Evolutionary conservation across 1,140 invertebrate genomes (phyloP), one percentile per base, ranked within the genome.

Genomic region (honey bee (Apis mellifera)): DNA sequence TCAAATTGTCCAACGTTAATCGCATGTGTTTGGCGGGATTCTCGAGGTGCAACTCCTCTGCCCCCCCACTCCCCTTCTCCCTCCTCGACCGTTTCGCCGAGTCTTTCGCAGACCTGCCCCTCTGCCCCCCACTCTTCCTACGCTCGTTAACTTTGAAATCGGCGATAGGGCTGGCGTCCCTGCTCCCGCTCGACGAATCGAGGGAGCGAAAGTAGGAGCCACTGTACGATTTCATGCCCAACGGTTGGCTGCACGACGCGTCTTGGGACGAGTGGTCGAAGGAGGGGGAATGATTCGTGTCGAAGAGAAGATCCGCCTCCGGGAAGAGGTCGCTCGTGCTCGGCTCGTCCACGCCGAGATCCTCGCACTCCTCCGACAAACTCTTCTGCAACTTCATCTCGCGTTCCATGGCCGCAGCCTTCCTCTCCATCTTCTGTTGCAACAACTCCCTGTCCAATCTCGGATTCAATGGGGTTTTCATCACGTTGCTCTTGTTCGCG

Each of bases 281-380:
- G 0, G 94, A 91, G 0, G 94, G 93, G 9, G 95, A 95, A 68
- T 94, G 94, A 88, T 95, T 95, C 0, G 93, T 93, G 83, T 96
- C 96, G 85, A 97, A 96, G 26, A 97, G 90, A 54, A 97, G 89
- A 88, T 97, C 96, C 0, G 96, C 96, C 84, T 97, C 96, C 2
- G 97, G 97, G 91, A 97, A 97, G 50, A 97, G 92, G 88, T 97
- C 97, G 79, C 96, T 96, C 0, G 96, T 96, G 65, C 96, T 97
- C 1, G 96, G 96, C 60, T 96, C 96, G 84, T 97, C 96, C 15
- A 97, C 96, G 19, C 96, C 96, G 4, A 97, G 92, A 90, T 97
- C 96, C 88, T 97, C 96, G 90, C 96, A 97, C 89, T 97, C 96
- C 89, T 97, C 96, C 0, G 96, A 96, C 11, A 97, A 90, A 55